Base-by-base conservation (phyloP, 2,797 vertebrate species). In the Acanthornis magna region DNA sequence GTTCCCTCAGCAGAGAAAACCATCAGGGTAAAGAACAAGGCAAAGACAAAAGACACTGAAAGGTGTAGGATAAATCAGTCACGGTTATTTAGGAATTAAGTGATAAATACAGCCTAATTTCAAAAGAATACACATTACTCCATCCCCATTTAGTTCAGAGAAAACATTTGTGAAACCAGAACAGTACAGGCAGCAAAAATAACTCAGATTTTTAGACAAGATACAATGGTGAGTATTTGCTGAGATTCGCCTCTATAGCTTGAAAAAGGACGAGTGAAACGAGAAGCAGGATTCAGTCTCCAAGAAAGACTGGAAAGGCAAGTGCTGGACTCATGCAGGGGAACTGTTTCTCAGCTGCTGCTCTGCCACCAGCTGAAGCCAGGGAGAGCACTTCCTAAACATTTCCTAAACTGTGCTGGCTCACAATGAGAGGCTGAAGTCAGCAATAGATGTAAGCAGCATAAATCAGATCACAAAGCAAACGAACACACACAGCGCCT, bases 391-490 rank as follows among this genome's bases (percentile, higher is more conserved):
- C 40, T 85, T 61, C 47, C 62, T 30, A 43, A 62, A 53, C 74
- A 57, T 89, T 85, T 95, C 53, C 66, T 65, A 79, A 81, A 57
- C 50, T 50, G 22, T n/a, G 66, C 22, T 79, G 75, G 89, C 75
- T 85, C 55, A 86, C 32, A 79, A 36, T 27, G 88, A 90, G 71
- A 95, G 61, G 72, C 68, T 58, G 61, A 66, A 96, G 75, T 90
- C 88, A 95, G 87, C 73, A 86, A 45, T 11, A 61, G 60, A 74
- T 29, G 29, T 14, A 66, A 81, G 78, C 42, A 72, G 72, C 88
- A 91, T 55, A 94, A 95, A 96, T 88, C 91, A 88, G 70, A 91
- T 36, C 66, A 76, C 58, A 73, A 45, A 87, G 40, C 63, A 87
- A 93, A 90, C 13, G 61, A 89, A 79, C 62, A 79, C 47, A 54